These are phyloP conservation scores for Bambusicola thoracicus DNA, from an alignment of 2,113 vertebrate genomes.

Conservation along the genomic window DNA sequence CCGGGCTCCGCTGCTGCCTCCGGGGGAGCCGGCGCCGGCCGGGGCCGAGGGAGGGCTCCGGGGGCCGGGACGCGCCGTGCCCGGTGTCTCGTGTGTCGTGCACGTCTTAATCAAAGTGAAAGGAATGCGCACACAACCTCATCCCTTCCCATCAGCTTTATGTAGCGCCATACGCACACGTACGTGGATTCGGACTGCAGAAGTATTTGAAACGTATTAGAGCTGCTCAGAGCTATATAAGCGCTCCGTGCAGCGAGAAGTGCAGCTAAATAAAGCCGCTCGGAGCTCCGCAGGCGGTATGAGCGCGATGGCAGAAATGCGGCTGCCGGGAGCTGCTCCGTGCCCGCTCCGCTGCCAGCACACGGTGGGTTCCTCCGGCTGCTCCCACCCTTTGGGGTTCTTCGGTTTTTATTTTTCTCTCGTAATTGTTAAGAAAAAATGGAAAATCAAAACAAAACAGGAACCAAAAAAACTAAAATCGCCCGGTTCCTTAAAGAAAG, in stretches of 20 bases:
- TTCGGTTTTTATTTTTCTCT: background rate
- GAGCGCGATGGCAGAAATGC: background rate
- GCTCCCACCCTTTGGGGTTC: accelerated
- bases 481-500: background rate
- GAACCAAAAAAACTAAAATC: too few relatives aligned
- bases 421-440: background rate
- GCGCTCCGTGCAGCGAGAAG: accelerated
- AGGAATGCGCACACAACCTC: accelerated
- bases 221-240: background rate
- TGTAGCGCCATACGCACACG: background rate
- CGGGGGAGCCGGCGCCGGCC: background rate
- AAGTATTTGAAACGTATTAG: background rate
- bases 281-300: background rate
- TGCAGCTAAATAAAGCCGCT: background rate
- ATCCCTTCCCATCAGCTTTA: background rate
- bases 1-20: background rate
- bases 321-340: background rate
- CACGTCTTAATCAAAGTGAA: accelerated
- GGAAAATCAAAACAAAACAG: too few relatives aligned
- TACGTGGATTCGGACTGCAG: accelerated
- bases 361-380: background rate
- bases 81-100: background rate
- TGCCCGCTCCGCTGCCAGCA: background rate
- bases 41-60: background rate
- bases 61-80: background rate